Conservation (phyloP, 2,113 vertebrate species). For the Peromyscus maniculatus region DNA sequence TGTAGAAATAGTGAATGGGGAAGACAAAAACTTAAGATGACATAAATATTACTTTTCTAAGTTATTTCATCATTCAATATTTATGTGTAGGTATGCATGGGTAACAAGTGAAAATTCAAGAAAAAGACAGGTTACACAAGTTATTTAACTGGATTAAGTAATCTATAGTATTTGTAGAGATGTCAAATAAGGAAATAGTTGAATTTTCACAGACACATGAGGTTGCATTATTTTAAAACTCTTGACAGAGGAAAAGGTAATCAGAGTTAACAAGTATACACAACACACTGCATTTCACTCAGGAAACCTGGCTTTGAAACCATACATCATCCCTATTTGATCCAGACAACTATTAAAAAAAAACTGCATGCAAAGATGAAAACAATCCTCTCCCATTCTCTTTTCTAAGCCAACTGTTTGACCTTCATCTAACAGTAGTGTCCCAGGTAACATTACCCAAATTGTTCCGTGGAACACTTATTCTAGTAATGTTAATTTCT, state of each 20-base stretch:
- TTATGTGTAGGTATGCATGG: neutral
- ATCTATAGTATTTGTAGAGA: constrained; percentile 64
- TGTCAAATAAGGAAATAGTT: constrained; percentile 59
- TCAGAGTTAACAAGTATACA: constrained; percentile 69
- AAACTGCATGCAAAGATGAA: constrained; percentile 22
- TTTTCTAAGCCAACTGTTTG: neutral
- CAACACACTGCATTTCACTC: constrained; percentile 5
- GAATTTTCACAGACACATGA: constrained; percentile 78
- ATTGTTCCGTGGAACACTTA: neutral
- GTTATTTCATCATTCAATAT: neutral
- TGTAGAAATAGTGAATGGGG: neutral
- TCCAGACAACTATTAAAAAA: neutral
- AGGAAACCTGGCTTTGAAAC: constrained; percentile 70
- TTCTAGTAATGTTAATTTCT: neutral
- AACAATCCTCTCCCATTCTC: neutral
- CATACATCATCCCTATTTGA: constrained; percentile 45
- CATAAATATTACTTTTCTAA: constrained; percentile 5
- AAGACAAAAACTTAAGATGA: neutral
- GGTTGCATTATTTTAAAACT: constrained; percentile 72
- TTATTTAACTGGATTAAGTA: constrained; percentile 23
- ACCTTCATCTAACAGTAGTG: neutral
- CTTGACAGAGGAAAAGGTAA: constrained; percentile 65
- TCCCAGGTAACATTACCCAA: neutral
- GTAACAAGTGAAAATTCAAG: constrained; percentile 29
- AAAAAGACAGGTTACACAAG: neutral